Conservation (phyloP, 2,888 invertebrate species). For the Cryptus armator region DNA sequence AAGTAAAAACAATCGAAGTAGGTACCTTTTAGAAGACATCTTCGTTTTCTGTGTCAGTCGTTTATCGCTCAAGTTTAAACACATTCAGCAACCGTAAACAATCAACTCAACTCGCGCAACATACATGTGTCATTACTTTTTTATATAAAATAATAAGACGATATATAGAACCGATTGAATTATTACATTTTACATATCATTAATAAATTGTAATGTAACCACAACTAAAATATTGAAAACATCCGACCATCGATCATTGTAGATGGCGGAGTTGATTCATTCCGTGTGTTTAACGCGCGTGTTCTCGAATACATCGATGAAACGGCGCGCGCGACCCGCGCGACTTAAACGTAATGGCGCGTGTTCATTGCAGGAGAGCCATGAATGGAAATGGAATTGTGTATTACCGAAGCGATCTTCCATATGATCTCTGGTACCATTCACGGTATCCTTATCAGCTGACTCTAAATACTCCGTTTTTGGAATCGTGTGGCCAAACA, state of each 20-base stretch:
- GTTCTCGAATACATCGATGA: slow-evolving; percentile 67
- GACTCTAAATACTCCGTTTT: slow-evolving; percentile 47
- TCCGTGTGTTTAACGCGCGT: slow-evolving; percentile 40
- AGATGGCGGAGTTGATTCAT: slow-evolving; percentile 75
- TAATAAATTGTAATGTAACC: slow-evolving; percentile 80
- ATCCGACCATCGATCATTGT: slow-evolving; percentile 80
- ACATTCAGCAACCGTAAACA: slow-evolving; percentile 76
- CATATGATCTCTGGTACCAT: slow-evolving; percentile 44
- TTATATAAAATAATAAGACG: slow-evolving; percentile 76
- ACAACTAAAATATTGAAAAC: slow-evolving; percentile 81
- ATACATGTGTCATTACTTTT: slow-evolving; percentile 63
- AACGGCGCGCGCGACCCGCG: not conserved
- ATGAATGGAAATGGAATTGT: slow-evolving; percentile 33
- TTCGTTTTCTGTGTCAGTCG: slow-evolving; percentile 79
- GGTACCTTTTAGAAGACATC: slow-evolving; percentile 85
- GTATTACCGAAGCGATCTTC: slow-evolving; percentile 20
- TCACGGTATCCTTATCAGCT: slow-evolving; percentile 63
- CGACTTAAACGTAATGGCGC: slow-evolving; percentile 41
- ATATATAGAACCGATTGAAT: slow-evolving; percentile 63
- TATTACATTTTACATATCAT: slow-evolving; percentile 80
- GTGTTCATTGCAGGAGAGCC: slow-evolving; percentile 21
- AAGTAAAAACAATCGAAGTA: slow-evolving; percentile 76
- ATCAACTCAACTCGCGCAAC: slow-evolving; percentile 75
- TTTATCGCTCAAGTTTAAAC: slow-evolving; percentile 75
- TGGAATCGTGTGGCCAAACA: slow-evolving; percentile 28